Percentiles rank a stretch among this genome's conserved stretches.
Evolutionary conservation across 2,113 vertebrate genomes (phyloP).

Genomic region (Gopherus evgoodei): DNA sequence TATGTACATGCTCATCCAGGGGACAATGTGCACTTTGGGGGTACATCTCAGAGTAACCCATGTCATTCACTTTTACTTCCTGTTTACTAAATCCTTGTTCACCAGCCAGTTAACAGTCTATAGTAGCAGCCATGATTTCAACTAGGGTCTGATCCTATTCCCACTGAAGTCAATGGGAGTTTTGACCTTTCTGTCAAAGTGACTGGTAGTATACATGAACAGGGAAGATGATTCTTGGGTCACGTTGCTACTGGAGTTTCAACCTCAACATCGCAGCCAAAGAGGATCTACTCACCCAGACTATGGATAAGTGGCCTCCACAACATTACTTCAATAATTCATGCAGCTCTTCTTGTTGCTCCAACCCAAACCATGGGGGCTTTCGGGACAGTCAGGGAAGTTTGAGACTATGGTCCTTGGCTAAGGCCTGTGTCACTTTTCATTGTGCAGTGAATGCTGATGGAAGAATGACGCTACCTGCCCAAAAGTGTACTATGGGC

Average conservation of each 20-base stretch:
- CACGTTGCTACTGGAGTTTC: neutral
- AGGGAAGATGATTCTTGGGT: neutral
- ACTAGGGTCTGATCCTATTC: neutral
- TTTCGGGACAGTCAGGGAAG: neutral
- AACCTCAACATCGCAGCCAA: neutral
- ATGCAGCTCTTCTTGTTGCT: neutral
- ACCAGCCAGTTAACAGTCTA: neutral
- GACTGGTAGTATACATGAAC: neutral
- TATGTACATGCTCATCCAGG: neutral
- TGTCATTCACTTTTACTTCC: neutral
- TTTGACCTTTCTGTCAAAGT: neutral
- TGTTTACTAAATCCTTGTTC: neutral
- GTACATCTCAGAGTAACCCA: neutral
- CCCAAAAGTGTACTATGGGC: neutral
- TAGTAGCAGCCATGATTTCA: neutral
- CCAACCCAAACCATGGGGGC: neutral
- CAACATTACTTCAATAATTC: neutral
- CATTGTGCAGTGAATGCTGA: neutral
- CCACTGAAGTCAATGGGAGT: neutral
- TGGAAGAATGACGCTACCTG: neutral
- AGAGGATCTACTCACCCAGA: neutral
- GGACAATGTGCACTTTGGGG: neutral
- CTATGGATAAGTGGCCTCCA: neutral
- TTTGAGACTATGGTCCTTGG: neutral
- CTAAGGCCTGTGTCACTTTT: neutral